phyloP scores from a whole-genome alignment of 2,113 vertebrate species.

The Dipodomys stephensi region DNA sequence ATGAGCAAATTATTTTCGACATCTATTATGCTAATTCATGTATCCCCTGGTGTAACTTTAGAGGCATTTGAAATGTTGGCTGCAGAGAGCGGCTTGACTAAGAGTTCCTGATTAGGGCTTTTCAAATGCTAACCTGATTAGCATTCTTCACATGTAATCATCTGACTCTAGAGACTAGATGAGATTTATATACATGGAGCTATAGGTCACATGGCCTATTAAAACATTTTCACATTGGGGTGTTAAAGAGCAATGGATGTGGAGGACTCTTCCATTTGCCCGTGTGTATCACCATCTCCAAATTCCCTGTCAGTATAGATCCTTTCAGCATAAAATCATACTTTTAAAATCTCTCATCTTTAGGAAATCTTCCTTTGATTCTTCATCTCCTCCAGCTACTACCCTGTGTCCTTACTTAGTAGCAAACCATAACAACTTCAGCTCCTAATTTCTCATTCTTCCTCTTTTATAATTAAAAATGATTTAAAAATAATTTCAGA shows the following conservation, averaged over 20 bases:
- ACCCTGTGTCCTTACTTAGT: background rate
- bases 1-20: background rate
- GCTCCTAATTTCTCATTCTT: constrained; percentile 3
- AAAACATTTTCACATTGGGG: background rate
- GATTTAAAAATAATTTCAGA: background rate
- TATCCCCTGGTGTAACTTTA: background rate
- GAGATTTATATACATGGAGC: background rate
- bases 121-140: background rate
- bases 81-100: background rate
- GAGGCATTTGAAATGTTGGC: background rate
- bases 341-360: background rate
- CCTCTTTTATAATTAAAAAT: background rate
- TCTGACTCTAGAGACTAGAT: background rate
- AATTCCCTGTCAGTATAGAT: background rate
- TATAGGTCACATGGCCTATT: background rate
- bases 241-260: background rate
- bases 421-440: background rate
- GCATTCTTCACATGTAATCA: background rate
- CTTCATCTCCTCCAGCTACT: background rate
- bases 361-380: background rate
- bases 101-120: background rate
- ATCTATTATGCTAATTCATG: background rate
- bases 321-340: background rate
- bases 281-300: background rate
- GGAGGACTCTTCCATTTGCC: background rate